Conservation (phyloP, 2,113 vertebrate genomes). For the Hydrolagus affinis region DNA sequence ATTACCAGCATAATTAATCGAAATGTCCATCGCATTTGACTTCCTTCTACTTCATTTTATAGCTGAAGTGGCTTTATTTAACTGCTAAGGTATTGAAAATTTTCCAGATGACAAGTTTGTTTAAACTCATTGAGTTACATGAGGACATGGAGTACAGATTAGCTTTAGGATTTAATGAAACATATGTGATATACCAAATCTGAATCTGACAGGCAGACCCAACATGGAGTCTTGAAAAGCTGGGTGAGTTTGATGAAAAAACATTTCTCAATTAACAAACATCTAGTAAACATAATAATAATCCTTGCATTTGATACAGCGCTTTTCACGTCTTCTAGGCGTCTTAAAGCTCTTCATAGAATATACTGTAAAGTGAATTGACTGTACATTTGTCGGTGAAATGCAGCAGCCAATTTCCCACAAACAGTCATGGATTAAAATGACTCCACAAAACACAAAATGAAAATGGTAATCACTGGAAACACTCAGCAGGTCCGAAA, state of each 20-base stretch:
- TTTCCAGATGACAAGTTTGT: slow-evolving; percentile 13
- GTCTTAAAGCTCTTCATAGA: no score
- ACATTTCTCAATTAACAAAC: neutral
- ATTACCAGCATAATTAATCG: neutral
- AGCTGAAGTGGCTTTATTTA: neutral
- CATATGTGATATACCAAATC: neutral
- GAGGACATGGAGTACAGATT: neutral
- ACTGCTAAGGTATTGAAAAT: neutral
- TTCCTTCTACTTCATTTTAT: neutral
- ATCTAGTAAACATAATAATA: neutral
- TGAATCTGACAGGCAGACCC: neutral
- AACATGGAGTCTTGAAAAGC: neutral
- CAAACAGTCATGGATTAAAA: no score
- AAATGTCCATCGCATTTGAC: neutral
- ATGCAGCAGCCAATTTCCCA: no score
- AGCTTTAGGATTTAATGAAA: neutral
- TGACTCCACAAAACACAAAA: no score
- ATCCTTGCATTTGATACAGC: no score
- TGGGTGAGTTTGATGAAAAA: neutral
- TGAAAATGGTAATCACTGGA: no score
- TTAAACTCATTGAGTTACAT: neutral
- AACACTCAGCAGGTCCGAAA: no score
- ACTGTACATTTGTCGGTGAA: no score
- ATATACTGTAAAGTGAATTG: no score
- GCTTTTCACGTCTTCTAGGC: no score